These are phyloP conservation scores for Craterocephalus amniculus DNA, from an alignment of 2,797 vertebrate species.

Conservation along the genomic window DNA sequence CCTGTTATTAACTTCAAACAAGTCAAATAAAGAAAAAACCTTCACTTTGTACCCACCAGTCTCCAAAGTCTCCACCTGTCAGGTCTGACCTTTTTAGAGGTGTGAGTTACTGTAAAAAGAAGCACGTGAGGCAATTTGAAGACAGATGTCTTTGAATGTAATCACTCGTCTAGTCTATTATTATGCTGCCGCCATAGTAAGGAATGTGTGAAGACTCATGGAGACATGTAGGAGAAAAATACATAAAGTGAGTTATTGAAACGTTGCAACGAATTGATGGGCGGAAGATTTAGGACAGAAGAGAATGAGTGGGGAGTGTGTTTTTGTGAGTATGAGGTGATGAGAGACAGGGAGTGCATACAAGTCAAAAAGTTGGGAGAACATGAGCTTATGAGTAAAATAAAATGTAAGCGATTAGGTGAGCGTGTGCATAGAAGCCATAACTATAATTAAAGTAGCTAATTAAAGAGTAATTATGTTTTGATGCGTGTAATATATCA, in stretches of 20 bases:
- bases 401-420: background rate
- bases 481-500: too few relatives aligned
- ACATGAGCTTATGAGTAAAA: background rate
- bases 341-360: conserved; percentile 3
- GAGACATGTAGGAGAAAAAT: conserved; percentile 10
- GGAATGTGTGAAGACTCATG: conserved; percentile 2
- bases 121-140: conserved; percentile 7
- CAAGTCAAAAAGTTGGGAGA: background rate
- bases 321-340: conserved; percentile 13
- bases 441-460: background rate
- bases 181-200: conserved; percentile 15
- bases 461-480: background rate
- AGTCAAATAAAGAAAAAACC: conserved; percentile 19
- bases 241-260: background rate
- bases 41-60: background rate
- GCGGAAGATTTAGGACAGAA: conserved; percentile 6
- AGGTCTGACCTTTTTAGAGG: conserved; percentile 2
- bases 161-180: conserved; percentile 23
- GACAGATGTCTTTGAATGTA: conserved; percentile 16
- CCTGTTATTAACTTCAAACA: conserved; percentile 48
- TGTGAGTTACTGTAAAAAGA: conserved; percentile 12
- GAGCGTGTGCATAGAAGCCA: conserved; percentile 1
- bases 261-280: background rate
- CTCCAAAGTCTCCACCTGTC: conserved; percentile 10
- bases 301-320: background rate